Base-by-base conservation (phyloP, 2,113 vertebrate species). In the Brachyhypopomus gauderio region DNA sequence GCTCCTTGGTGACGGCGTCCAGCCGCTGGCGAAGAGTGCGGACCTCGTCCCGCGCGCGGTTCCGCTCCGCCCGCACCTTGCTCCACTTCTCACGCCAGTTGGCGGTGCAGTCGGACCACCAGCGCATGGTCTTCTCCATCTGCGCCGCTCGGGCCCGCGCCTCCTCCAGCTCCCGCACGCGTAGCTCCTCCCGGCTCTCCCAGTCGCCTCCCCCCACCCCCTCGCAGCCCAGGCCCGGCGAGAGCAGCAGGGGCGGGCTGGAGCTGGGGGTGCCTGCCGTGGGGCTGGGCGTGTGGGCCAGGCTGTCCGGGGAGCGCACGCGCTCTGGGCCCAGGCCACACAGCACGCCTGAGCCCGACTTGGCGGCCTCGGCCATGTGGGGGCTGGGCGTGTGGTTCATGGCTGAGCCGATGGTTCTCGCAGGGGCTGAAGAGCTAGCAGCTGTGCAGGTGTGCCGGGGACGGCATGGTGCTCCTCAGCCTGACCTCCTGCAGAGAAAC, bases 41-140 rank as follows among this genome's bases (percentile, higher is more conserved):
- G 58, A 97, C 96, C 83, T 99, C 97, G 22, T 98, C 97, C 0
- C 97, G 95, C 0, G 97, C 96, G 20, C 95, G 93, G 91, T 98
- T 99, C 14, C 97, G 95, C 85, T 99, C 97, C 0, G 96, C 95
- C 0, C 97, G 94, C 76, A 98, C 97, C 91, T 99, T 99, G 92
- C 97, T 98, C 97, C 97, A 98, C 73, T 99, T 99, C 91, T 99
- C 97, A 0, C 97, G 94, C 97, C 97, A 98, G 92, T 98, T 99
- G 90, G 97, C 96, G 0, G 97, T 98, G 90, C 97, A 99, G 92
- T 99, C 97, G 0, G 97, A 98, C 97, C 97, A 99, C 97, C 97
- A 98, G 19, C 97, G 95, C 97, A 98, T 99, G 4, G 97, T 99
- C 90, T 99, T 99, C 92, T 99, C 97, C 97, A 99, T 98, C 91